Conservation (phyloP, 2,797 vertebrate species). For the Paguma larvata region DNA sequence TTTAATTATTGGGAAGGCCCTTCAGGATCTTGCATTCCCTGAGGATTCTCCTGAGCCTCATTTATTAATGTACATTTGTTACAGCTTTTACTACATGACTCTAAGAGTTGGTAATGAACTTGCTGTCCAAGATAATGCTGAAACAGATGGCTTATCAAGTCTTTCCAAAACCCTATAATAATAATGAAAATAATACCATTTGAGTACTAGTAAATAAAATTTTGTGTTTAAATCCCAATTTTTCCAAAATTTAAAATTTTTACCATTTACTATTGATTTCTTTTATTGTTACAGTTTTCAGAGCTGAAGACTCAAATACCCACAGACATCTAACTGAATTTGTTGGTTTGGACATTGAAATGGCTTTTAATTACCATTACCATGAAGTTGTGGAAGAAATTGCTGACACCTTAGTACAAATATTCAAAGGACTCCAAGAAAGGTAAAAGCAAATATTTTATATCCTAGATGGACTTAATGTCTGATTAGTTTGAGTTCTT, state of each 20-base stretch:
- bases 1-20: constrained; percentile 69
- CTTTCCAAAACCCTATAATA: background rate
- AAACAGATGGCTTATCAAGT: constrained; percentile 51
- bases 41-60: background rate
- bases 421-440: constrained; percentile 98
- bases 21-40: constrained; percentile 54
- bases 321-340: constrained; percentile 99
- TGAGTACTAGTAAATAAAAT: constrained; percentile 53
- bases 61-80: constrained; percentile 70
- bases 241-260: constrained; percentile 65
- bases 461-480: constrained; percentile 28
- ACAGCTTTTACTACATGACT: constrained; percentile 23
- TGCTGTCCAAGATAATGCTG: background rate
- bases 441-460: constrained; percentile 89
- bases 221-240: constrained; percentile 61
- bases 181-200: constrained; percentile 44
- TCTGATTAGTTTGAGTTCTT: background rate
- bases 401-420: constrained; percentile 98
- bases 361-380: constrained; percentile 99
- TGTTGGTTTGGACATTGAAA: constrained; percentile 99
- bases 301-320: constrained; percentile 99
- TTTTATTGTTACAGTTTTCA: constrained; percentile 93
- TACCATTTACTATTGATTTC: constrained; percentile 61
- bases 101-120: constrained; percentile 63
- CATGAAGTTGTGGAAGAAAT: constrained; percentile 99